phyloP scores from a whole-genome alignment of 2,888 invertebrate genomes.

The Slavum lentiscoides region DNA sequence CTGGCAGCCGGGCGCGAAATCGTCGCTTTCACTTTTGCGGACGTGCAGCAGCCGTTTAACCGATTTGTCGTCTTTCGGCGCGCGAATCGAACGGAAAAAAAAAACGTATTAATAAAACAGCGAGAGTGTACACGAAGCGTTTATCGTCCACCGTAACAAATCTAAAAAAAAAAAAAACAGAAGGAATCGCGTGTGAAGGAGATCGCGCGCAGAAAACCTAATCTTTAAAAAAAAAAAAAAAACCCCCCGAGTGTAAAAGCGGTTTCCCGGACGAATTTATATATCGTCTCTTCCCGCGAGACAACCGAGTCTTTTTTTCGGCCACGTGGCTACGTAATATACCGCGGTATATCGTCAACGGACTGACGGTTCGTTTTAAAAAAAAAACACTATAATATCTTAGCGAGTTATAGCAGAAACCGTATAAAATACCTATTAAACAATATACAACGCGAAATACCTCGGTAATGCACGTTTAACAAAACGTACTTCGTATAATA shows the following conservation, averaged over 20 bases:
- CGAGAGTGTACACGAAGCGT: too few species aligned
- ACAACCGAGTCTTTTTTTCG: background rate
- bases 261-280: slow-evolving; percentile 20
- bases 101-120: too few species aligned
- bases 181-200: background rate
- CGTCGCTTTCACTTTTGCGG: slow-evolving; percentile 31
- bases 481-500: background rate
- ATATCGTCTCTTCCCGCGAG: background rate
- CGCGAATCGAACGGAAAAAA: background rate
- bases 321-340: too few species aligned
- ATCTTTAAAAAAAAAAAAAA: background rate
- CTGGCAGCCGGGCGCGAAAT: background rate
- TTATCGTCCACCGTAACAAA: too few species aligned
- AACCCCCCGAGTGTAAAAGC: background rate
- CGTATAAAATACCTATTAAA: background rate
- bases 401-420: background rate
- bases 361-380: slow-evolving; percentile 15
- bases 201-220: background rate
- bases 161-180: too few species aligned
- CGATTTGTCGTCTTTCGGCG: slow-evolving; percentile 25
- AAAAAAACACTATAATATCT: background rate
- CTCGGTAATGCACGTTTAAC: background rate
- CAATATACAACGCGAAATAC: background rate
- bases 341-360: slow-evolving; percentile 12
- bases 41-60: background rate